Evolutionary conservation across 2,888 invertebrate species (phyloP).

Genomic region (Latrodectus hesperus): DNA sequence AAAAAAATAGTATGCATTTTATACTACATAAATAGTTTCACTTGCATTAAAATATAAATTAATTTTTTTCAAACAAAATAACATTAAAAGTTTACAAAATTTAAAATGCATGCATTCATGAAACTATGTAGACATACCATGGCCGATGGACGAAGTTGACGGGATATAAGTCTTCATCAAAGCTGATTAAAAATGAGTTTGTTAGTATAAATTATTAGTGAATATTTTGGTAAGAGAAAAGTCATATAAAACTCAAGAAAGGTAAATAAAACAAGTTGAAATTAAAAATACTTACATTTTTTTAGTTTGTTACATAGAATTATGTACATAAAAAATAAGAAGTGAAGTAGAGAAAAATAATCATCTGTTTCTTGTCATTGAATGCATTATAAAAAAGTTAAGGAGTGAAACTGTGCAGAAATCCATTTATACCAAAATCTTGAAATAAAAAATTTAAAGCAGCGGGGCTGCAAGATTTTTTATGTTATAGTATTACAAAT

Average conservation of each 20-base stretch:
- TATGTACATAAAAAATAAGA: neutral
- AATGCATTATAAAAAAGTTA: no score
- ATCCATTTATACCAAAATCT: no score
- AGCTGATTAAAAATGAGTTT: conserved; percentile 37
- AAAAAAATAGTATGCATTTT: no score
- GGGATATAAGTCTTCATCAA: conserved; percentile 57
- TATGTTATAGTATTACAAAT: no score
- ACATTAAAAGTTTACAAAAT: no score
- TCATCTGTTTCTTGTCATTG: no score
- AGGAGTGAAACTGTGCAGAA: no score
- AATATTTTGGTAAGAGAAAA: neutral
- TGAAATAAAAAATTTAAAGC: no score
- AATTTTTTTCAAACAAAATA: no score
- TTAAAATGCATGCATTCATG: conserved; percentile 3
- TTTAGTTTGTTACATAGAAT: neutral
- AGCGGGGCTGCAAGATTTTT: no score
- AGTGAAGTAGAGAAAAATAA: neutral
- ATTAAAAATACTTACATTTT: neutral
- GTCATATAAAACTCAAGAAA: neutral
- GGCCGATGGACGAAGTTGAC: conserved; percentile 12
- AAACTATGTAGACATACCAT: conserved; percentile 30
- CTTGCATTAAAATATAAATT: no score
- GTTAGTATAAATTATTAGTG: conserved; percentile 38
- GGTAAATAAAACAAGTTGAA: neutral
- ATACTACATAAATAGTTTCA: no score